Base-by-base conservation (phyloP, 2,888 invertebrate genomes). In the Dioctria linearis region DNA sequence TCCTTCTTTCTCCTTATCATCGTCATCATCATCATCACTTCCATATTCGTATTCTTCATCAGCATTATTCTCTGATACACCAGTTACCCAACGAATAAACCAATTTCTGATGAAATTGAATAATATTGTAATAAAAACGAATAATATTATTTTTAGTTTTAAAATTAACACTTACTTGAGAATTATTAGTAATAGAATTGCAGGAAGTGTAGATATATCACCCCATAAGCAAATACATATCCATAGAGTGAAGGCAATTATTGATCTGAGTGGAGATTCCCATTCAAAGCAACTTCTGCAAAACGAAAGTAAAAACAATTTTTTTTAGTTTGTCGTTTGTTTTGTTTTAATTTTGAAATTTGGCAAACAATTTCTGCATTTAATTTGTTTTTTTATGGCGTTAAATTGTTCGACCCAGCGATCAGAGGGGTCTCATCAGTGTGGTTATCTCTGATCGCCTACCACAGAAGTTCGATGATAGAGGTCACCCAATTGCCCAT, bases 151-250 rank as follows among this genome's bases (percentile, higher is more conserved):
- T 25, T 39, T 37, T 61, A 43, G 13, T 85, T 86, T 51, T 6
- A 6, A 39, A 6, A 13, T 61, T 39, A 5, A 59, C 8, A 69
- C 1, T 88, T 85, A 94, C 93, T 89, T 94, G 91, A 83, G 83
- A 83, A 95, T 90, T 85, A 98, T 96, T 81, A 98, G 91, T 49
- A 97, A 89, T 25, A 99, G 90, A 40, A 97, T 90, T 9, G 94
- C 90, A 3, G 99, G 99, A 80, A 98, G 89, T 94, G 99, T 98
- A 92, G 96, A 99, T 85, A 98, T 94, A 88, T 99, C 95, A 87
- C 98, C 98, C 89, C 96, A 97, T 88, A 97, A 97, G 85, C 97
- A 97, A 79, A 95, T 93, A 0, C 96, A 90, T 78, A 99, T 91
- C 92, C 97, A 99, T 13, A 94, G 90, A 37, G 95, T 89, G 73